phyloP scores from a whole-genome alignment of 2,113 vertebrate genomes.

The Microcebus tavaratra region DNA sequence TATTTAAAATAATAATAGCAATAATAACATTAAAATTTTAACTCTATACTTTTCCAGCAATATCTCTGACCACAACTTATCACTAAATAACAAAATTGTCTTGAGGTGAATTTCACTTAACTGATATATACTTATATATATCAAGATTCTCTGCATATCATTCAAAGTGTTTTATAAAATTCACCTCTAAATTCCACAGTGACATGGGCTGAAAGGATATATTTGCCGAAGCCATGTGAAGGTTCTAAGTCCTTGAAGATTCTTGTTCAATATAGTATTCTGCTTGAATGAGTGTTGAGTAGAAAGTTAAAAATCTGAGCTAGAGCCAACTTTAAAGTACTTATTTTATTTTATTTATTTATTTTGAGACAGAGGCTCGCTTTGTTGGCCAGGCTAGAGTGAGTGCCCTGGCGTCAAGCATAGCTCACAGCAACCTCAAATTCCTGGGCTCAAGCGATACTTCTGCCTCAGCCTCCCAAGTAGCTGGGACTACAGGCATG shows the following conservation, averaged over 20 bases:
- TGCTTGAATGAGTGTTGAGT: background rate
- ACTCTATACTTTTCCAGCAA: background rate
- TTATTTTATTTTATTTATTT: background rate
- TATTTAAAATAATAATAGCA: background rate
- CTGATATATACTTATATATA: background rate
- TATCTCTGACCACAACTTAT: background rate
- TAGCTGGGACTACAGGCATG: no score
- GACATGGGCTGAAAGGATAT: background rate
- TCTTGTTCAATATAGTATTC: background rate
- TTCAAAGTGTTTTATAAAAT: slow-evolving; percentile 18
- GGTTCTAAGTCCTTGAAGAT: background rate
- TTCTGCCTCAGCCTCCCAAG: no score
- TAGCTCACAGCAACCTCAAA: no score
- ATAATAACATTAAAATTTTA: background rate
- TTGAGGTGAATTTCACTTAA: background rate
- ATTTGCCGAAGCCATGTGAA: slow-evolving; percentile 29
- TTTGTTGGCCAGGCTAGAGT: no score
- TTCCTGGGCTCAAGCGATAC: no score
- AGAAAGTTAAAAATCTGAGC: background rate
- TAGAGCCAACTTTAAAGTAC: background rate
- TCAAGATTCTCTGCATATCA: background rate
- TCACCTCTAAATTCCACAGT: background rate
- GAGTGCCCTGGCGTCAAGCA: no score
- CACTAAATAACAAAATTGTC: slow-evolving; percentile 34
- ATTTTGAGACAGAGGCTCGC: no score